Percentiles rank a stretch among this genome's conserved stretches.
These are phyloP conservation scores for Rhimphoctona megacephalus DNA, from an alignment of 2,888 invertebrate genomes.

Conservation along the genomic window DNA sequence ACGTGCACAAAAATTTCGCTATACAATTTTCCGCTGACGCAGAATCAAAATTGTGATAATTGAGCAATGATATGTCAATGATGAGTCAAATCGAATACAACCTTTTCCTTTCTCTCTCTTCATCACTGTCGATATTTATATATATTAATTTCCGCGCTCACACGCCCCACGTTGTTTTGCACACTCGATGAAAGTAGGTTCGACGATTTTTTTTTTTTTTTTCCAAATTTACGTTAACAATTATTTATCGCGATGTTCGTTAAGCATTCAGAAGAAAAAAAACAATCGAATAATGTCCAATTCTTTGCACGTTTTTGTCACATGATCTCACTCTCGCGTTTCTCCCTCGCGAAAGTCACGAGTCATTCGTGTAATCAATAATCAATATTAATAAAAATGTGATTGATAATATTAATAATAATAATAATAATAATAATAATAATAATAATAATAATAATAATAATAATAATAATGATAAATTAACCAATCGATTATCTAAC, in stretches of 20 bases:
- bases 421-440: conserved; percentile 68
- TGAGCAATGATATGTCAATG: conserved; percentile 37
- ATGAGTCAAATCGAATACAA: conserved; percentile 76
- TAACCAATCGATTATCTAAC: conserved; percentile 75
- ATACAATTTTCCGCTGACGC: neutral
- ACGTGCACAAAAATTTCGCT: neutral
- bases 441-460: conserved; percentile 59
- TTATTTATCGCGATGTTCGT: conserved; percentile 53
- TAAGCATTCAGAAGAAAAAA: conserved; percentile 24
- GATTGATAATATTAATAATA: conserved; percentile 58
- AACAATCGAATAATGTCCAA: conserved; percentile 57
- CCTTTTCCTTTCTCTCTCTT: conserved; percentile 65
- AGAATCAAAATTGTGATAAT: neutral
- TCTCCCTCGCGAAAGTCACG: conserved; percentile 50
- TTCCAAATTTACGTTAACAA: conserved; percentile 40
- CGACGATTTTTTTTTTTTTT: conserved; percentile 59
- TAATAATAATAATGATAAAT: conserved; percentile 55
- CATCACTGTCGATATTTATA: neutral
- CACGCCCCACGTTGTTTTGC: conserved; percentile 44
- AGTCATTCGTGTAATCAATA: conserved; percentile 57
- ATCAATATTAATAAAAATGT: conserved; percentile 69
- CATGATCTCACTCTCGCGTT: conserved; percentile 53
- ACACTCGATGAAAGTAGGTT: conserved; percentile 60
- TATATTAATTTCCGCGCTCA: conserved; percentile 13
- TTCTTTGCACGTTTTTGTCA: conserved; percentile 51